Evolutionary conservation across 2,113 vertebrate genomes (phyloP), one percentile per base, ranked within the genome.

Genomic region (Romanogobio albipinnatus): DNA sequence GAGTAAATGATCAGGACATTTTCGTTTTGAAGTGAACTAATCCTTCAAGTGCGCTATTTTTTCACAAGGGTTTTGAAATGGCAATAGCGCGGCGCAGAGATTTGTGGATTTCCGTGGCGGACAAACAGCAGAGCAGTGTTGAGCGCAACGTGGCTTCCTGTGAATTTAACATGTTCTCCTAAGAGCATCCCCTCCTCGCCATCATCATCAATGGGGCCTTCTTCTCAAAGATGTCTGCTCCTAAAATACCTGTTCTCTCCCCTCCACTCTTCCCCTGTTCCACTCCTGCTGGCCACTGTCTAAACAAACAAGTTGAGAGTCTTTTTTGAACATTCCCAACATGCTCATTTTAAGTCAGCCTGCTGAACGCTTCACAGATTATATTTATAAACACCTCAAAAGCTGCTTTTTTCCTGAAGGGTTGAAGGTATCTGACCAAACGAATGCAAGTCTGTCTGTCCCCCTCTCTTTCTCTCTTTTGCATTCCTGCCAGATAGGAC

Each of bases 261-360:
- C 17, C 33, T 33, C 26, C 64, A 4, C 56, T 58, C 75, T 19
- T 84, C 81, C 83, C 88, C 85, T 84, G 73, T 58, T 64, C 68
- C 86, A 75, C 71, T 53, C 80, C 87, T 82, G 1, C 91, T 86
- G 83, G 84, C 89, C 88, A 70, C 89, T 90, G 91, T 93, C 91
- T 93, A 94, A 95, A 94, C 91, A 94, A 95, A 94, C 92, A 93
- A 74, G 79, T 83, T 88, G 90, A 92, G 91, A 90, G 91, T 89
- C 83, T 90, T 91, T 92, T 91, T 89, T 93, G 89, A 90, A 84
- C 47, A 0, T 68, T 66, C 39, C 61, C 81, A 78, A 88, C 84
- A 15, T 89, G 85, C 88, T 88, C 84, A 73, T 90, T 92, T 92
- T 86, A 87, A 73, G 84, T 82, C 78, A 22, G 74, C 81, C 47